phyloP scores from a whole-genome alignment of 1,140 invertebrate genomes.

The Drosophila asahinai region DNA sequence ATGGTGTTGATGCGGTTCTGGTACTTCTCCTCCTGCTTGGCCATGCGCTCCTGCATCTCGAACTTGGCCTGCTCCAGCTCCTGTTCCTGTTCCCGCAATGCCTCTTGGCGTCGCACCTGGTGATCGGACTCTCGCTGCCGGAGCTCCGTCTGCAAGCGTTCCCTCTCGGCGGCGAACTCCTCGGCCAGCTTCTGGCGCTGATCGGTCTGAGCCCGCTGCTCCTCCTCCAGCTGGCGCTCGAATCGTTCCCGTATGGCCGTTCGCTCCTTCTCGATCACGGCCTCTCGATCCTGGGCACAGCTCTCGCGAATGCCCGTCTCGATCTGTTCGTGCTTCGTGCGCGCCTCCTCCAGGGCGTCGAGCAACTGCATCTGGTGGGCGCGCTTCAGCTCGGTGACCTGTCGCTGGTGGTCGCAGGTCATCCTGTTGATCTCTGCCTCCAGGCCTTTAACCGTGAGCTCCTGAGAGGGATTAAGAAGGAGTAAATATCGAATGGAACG shows the following conservation, averaged over 20 bases:
- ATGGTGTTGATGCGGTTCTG: conserved; percentile 85
- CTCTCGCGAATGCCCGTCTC: conserved; percentile 86
- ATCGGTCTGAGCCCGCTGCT: conserved; percentile 86
- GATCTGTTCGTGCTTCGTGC: conserved; percentile 85
- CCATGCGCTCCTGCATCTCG: conserved; percentile 86
- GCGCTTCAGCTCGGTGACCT: conserved; percentile 87
- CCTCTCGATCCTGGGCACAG: conserved; percentile 85
- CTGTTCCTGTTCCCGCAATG: conserved; percentile 69
- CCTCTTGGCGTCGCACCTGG: conserved; percentile 64
- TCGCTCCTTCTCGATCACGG: conserved; percentile 86
- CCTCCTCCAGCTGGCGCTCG: conserved; percentile 86
- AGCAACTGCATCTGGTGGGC: conserved; percentile 87
- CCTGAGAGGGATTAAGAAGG: conserved; percentile 80
- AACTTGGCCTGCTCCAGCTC: conserved; percentile 85
- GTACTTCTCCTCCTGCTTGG: conserved; percentile 84
- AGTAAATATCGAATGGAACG: not conserved
- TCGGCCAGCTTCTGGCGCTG: conserved; percentile 86
- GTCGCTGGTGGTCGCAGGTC: conserved; percentile 87
- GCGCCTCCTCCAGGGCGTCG: conserved; percentile 77
- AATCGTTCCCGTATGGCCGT: conserved; percentile 85
- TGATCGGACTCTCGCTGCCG: conserved; percentile 84
- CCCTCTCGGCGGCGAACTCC: conserved; percentile 85
- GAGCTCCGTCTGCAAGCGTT: conserved; percentile 80
- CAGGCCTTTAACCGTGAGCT: conserved; percentile 90
- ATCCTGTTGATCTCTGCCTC: conserved; percentile 90